Conservation (phyloP, 2,113 vertebrate genomes). For the Sphyrna mokarran region DNA sequence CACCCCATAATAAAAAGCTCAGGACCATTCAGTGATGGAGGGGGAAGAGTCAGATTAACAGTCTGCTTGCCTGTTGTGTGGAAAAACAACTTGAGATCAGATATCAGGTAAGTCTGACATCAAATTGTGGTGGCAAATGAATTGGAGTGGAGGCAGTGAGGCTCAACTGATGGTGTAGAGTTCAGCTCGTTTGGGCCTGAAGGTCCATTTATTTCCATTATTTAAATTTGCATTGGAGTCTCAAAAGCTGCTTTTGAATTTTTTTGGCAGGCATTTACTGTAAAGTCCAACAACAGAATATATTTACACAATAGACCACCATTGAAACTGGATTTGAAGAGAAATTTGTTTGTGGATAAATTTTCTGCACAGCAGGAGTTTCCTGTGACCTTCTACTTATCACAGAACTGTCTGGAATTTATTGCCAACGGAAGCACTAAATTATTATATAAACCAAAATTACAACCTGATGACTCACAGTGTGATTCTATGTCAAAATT, state of each 20-base stretch:
- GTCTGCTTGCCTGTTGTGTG: not conserved
- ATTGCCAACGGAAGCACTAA: constrained; percentile 14
- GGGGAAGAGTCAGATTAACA: not conserved
- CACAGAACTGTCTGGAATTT: constrained; percentile 1
- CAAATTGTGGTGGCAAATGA: not conserved
- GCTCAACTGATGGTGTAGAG: not conserved
- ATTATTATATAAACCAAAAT: not conserved
- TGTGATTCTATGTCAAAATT: not conserved
- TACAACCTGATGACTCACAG: constrained; percentile 4
- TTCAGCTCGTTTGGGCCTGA: not conserved
- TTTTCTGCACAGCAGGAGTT: constrained; percentile 6
- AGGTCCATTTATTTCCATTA: not conserved
- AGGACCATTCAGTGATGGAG: not conserved
- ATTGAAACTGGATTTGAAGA: not conserved
- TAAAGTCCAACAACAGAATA: not conserved
- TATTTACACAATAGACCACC: not conserved
- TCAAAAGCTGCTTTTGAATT: not conserved
- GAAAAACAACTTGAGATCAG: not conserved
- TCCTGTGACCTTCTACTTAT: constrained; percentile 23
- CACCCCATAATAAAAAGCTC: too few species aligned
- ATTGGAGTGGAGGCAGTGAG: not conserved
- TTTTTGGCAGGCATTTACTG: not conserved
- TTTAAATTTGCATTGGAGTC: not conserved
- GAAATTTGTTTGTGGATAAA: not conserved
- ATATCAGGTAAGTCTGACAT: not conserved